phyloP scores from a whole-genome alignment of 2,888 invertebrate genomes.

The Xanthia togata region DNA sequence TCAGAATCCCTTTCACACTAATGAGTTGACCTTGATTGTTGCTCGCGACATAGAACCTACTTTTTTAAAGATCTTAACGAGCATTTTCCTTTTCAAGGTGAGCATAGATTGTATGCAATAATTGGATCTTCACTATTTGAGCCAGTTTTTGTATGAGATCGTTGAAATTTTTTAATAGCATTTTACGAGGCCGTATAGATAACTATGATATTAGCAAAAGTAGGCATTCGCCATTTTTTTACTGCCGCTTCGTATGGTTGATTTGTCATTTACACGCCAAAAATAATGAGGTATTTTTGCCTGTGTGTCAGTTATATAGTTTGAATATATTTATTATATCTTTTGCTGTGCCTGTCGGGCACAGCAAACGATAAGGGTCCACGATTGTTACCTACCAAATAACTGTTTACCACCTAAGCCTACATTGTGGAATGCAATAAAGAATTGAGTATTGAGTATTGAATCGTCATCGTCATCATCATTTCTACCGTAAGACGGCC shows the following conservation, averaged over 20 bases:
- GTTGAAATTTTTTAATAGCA: neutral
- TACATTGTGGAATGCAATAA: too few relatives aligned
- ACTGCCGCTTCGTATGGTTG: neutral
- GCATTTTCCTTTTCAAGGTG: conserved; percentile 50
- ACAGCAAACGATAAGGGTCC: too few relatives aligned
- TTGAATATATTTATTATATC: too few relatives aligned
- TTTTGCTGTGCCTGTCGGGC: too few relatives aligned
- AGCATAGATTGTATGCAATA: conserved; percentile 34
- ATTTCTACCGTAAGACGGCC: too few relatives aligned
- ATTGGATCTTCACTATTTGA: conserved; percentile 40
- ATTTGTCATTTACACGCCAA: neutral
- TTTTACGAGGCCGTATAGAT: neutral
- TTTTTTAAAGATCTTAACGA: conserved; percentile 53
- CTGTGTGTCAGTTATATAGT: neutral
- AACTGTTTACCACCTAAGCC: too few relatives aligned
- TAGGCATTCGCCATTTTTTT: too few relatives aligned
- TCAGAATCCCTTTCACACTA: conserved; percentile 62
- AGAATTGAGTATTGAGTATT: too few relatives aligned
- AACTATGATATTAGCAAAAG: neutral
- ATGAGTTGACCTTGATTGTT: conserved; percentile 64
- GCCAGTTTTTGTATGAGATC: neutral
- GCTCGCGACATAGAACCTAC: conserved; percentile 32
- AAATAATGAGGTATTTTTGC: too few relatives aligned
- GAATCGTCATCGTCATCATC: too few relatives aligned
- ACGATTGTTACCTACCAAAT: too few relatives aligned